phyloP scores from a whole-genome alignment of 1,140 invertebrate genomes.

The Sitobion miscanthi region DNA sequence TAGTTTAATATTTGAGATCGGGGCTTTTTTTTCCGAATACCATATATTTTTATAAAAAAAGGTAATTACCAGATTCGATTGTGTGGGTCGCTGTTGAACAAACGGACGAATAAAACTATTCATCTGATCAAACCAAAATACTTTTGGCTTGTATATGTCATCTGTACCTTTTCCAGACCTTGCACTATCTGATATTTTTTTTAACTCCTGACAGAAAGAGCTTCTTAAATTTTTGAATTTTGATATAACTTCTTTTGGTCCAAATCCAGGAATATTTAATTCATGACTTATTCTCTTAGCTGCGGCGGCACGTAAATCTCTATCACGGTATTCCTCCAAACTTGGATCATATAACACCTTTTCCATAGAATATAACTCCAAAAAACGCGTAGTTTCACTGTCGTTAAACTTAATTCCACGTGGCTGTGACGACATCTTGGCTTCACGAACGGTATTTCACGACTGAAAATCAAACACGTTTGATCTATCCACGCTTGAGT shows the following conservation, averaged over 20 bases:
- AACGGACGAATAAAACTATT: constrained; percentile 27
- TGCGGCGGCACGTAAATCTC: constrained; percentile 24
- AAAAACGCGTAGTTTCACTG: constrained; percentile 5
- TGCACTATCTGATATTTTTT: constrained; percentile 50
- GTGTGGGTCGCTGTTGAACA: constrained; percentile 25
- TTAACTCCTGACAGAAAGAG: constrained; percentile 46
- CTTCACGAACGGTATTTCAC: constrained; percentile 21
- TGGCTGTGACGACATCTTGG: constrained; percentile 16
- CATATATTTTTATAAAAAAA: background rate
- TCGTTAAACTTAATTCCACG: constrained; percentile 11
- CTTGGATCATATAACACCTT: constrained; percentile 1
- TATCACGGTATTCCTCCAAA: constrained; percentile 2
- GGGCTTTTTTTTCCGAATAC: too few species aligned
- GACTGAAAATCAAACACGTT: constrained; percentile 38
- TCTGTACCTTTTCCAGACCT: constrained; percentile 33
- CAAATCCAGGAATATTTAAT: constrained; percentile 46
- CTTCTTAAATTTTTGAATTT: constrained; percentile 57
- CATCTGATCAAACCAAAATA: constrained; percentile 55
- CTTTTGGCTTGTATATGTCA: constrained; percentile 49
- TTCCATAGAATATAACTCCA: constrained; percentile 17
- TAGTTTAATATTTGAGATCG: too few species aligned
- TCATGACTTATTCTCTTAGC: constrained; percentile 1
- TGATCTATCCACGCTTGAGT: constrained; percentile 22
- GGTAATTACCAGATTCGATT: constrained; percentile 29
- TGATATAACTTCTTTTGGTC: constrained; percentile 36